Evolutionary conservation across 2,888 invertebrate species (phyloP).

Genomic region (Gisinianus flammeolus): DNA sequence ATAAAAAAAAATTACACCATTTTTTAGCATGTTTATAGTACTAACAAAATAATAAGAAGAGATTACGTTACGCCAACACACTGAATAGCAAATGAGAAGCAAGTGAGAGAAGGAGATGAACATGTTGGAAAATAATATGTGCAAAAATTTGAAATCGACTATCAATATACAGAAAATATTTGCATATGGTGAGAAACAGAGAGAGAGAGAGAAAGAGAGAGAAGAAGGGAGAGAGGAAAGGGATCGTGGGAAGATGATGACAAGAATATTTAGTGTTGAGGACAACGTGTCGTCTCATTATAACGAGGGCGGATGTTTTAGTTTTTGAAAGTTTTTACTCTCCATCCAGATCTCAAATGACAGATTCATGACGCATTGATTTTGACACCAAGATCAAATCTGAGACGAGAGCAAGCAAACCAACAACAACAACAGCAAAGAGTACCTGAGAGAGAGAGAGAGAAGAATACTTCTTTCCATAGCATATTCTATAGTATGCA

Average conservation of each 20-base stretch:
- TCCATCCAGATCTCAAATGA: conserved; percentile 12
- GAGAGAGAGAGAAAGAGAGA: conserved; percentile 1
- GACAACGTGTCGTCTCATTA: conserved; percentile 8
- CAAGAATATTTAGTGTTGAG: background rate
- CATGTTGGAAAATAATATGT: no score
- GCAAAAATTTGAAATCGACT: no score
- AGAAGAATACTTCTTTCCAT: no score
- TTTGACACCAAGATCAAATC: conserved; percentile 18
- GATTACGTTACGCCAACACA: no score
- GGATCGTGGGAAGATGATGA: conserved; percentile 29
- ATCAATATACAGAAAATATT: no score
- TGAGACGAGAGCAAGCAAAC: background rate
- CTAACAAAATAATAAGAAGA: no score
- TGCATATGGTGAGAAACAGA: no score
- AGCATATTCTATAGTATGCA: no score
- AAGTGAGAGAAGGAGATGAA: no score
- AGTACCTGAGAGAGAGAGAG: background rate
- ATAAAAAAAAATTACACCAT: no score
- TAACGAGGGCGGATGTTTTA: conserved; percentile 21
- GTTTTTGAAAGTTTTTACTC: background rate
- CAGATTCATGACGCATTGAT: conserved; percentile 10
- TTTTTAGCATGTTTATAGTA: no score
- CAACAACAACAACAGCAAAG: conserved; percentile 1
- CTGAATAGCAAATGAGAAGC: no score
- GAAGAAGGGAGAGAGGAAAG: background rate